A percentile compares a stretch with the other conserved stretches of the same genome.
These are phyloP conservation scores for Pelagia noctiluca DNA, from an alignment of 30 jellyfish, hydroid and myxozoan genomes.

Conservation along the genomic window DNA sequence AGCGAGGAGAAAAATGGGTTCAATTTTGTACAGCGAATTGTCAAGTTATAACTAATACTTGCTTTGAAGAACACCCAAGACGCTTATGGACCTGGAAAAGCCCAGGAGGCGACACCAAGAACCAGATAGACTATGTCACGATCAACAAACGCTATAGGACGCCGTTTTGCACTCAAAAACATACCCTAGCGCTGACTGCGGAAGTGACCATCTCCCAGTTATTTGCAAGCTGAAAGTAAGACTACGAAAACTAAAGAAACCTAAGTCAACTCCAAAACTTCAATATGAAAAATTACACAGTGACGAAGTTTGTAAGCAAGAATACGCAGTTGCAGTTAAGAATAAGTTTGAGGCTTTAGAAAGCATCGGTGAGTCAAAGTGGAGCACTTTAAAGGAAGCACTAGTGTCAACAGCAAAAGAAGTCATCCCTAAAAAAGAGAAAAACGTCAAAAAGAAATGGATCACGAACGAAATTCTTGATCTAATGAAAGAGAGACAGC, in stretches of 20 bases:
- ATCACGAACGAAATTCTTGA: slow-evolving; percentile 25
- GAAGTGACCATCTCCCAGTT: slow-evolving; percentile 37
- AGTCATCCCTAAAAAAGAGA: slow-evolving; percentile 1
- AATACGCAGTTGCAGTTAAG: slow-evolving; percentile 14
- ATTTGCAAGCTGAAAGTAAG: slow-evolving; percentile 51
- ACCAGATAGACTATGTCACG: slow-evolving; percentile 29
- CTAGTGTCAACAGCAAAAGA: not conserved
- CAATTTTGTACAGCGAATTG: slow-evolving; percentile 25
- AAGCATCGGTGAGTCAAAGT: not conserved
- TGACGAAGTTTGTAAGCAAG: not conserved
- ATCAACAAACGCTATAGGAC: not conserved
- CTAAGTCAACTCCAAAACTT: slow-evolving; percentile 19
- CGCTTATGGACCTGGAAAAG: slow-evolving; percentile 37
- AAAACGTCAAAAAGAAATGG: not conserved
- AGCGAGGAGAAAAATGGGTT: slow-evolving; percentile 26
- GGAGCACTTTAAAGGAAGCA: slow-evolving; percentile 6
- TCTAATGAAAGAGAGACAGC: not conserved
- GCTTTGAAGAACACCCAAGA: slow-evolving; percentile 37
- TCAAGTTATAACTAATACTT: slow-evolving; percentile 18
- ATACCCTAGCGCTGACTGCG: slow-evolving; percentile 37
- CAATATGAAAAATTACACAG: not conserved
- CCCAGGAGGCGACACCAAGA: slow-evolving; percentile 41
- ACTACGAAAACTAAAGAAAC: slow-evolving; percentile 23
- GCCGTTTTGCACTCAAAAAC: not conserved
- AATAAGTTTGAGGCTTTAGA: not conserved